These are phyloP conservation scores for Acanthoscelides obtectus DNA, from an alignment of 2,888 invertebrate genomes.

Conservation along the genomic window DNA sequence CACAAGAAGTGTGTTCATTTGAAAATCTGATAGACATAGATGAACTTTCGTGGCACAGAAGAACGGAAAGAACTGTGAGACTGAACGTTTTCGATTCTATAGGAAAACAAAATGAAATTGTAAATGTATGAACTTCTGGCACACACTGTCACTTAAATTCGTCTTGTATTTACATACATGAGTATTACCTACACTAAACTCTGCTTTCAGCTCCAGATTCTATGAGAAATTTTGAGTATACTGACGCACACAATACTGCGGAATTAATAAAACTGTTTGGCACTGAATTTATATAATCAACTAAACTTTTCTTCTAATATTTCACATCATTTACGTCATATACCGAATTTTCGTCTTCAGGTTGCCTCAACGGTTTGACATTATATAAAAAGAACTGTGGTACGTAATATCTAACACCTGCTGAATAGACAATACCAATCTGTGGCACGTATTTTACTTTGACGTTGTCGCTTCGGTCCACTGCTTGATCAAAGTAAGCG, in stretches of 20 bases:
- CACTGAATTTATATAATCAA: constrained; percentile 6
- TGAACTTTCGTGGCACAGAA: no score
- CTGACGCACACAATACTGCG: neutral
- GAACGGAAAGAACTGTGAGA: no score
- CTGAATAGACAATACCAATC: constrained; percentile 44
- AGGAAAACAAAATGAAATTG: no score
- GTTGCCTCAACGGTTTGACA: constrained; percentile 10
- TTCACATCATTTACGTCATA: constrained; percentile 41
- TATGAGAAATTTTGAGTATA: constrained; percentile 1
- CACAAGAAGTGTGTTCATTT: no score
- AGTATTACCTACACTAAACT: neutral
- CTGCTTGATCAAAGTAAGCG: constrained; percentile 17
- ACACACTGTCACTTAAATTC: neutral
- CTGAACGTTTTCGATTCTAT: no score
- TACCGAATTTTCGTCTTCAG: constrained; percentile 40
- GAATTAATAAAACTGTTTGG: neutral
- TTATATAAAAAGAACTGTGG: constrained; percentile 40
- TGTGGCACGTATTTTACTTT: constrained; percentile 35
- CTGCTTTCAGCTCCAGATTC: neutral
- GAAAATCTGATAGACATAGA: no score
- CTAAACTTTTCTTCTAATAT: constrained; percentile 26
- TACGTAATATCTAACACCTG: constrained; percentile 45
- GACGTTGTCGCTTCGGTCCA: constrained; percentile 4
- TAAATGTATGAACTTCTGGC: neutral
- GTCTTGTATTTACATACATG: neutral